Base-by-base conservation (phyloP, 2,797 vertebrate species). In the Alosa sapidissima region DNA sequence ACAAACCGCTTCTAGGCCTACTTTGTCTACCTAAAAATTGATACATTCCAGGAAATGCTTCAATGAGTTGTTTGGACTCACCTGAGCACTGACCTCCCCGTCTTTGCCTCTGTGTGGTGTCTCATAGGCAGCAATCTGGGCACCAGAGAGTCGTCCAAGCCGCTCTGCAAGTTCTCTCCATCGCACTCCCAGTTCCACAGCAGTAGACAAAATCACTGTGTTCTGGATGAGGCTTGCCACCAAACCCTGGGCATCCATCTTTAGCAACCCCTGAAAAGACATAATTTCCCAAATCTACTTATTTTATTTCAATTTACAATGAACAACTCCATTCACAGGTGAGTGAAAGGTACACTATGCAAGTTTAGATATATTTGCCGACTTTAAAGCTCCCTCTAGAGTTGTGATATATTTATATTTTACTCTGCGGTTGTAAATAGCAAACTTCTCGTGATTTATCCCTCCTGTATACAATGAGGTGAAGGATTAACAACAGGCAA, bases 81-180 rank as follows among this genome's bases (percentile, higher is more conserved):
- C 98, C 97, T 98, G 97, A 3, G 87, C 19, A 88, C 92, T 68
- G 62, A 99, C 93, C 83, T 94, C 91, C 51, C 97, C 96, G 5
- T 85, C 94, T 90, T 93, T 98, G 51, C 95, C 96, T 85, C 89
- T 91, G 88, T 99, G 98, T 13, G 98, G 98, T 28, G 91, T 92
- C 91, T 99, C 98, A 0, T 97, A 99, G 0, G 92, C 93, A 13
- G 96, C 96, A 0, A 98, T 97, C 89, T 99, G 98, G 89, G 96
- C 92, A 47, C 95, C 96, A 75, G 97, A 97, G 54, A 99, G 96
- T 88, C 95, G 95, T 45, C 94, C 96, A 16, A 96, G 88, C 89
- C 95, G 97, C 90, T 98, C 98, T 0, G 96, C 97, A 0, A 99
- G 94, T 89, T 99, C 98, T 87, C 96, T 95, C 98, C 98, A 99